Base-by-base conservation (phyloP, 1,140 invertebrate species). In the Formica selysi region DNA sequence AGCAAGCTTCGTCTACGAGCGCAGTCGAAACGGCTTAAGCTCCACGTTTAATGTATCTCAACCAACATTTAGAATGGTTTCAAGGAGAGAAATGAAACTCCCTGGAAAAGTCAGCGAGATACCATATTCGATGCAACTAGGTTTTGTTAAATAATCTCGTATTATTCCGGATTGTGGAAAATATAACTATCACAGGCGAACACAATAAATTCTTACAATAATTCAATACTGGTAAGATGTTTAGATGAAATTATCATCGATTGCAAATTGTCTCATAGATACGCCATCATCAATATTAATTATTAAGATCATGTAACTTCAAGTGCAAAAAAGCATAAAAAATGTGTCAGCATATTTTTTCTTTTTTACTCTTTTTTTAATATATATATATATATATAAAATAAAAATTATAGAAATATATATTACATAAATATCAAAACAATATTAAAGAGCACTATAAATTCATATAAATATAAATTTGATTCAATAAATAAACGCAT, bases 1-100 rank as follows among this genome's bases (percentile, higher is more conserved):
- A 48, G 26, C 79, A 26, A 61, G 68, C 68, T 83, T 83, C 79
- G 57, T 73, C 79, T 62, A 22, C 26, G 26, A 44, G 26, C 68
- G 13, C 38, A 7, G 4, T 48, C 54, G 54, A 83, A 74, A 29
- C 19, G 48, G 38, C 38, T 83, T 83, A 83, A 61, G 68, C 54
- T 61, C 10, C 57, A 22, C 29, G 36, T 54, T 83, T 83, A 83
- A 81, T 73, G 67, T 81, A 61, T 36, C 44, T 38, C 64, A 22
- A 19, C 38, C 16, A 41, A 48, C 54, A 26, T 71, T 51, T 51
- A 29, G 13, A 16, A 73, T 44, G 54, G 7, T 7, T 83, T 73
- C 70, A 74, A 83, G 19, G 2, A 41, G 51, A n/a, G 44, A 83
- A 74, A 83, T 73, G 54, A 38, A 48, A 62, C 54, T 61, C 5